Evolutionary conservation across 2,113 vertebrate species (phyloP).

Genomic region (Sylvilagus bachmani): DNA sequence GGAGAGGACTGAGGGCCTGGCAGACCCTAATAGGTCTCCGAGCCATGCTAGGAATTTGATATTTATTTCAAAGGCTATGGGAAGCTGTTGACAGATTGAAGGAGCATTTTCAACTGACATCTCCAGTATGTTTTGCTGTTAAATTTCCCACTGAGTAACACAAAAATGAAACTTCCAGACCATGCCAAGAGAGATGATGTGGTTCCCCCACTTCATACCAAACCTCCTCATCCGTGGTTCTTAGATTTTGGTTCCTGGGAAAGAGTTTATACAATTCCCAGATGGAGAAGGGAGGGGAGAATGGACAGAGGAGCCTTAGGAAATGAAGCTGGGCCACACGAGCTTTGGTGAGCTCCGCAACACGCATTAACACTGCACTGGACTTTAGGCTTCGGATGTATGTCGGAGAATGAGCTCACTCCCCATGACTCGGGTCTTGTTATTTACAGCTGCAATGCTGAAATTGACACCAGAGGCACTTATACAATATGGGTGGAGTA

Average conservation of each 20-base stretch:
- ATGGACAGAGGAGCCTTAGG: conserved; percentile 34
- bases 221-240: conserved; percentile 1
- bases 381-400: conserved; percentile 68
- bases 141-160: conserved; percentile 24
- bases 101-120: conserved; percentile 20
- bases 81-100: conserved; percentile 33
- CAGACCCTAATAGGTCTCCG: not conserved
- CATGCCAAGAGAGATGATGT: conserved; percentile 6
- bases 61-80: conserved; percentile 40
- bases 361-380: conserved; percentile 25
- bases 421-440: conserved; percentile 62
- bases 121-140: conserved; percentile 17
- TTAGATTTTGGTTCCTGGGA: conserved; percentile 57
- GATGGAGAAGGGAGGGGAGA: conserved; percentile 50
- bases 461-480: conserved; percentile 48
- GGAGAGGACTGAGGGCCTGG: not conserved
- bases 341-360: conserved; percentile 60
- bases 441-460: conserved; percentile 70
- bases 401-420: conserved; percentile 67
- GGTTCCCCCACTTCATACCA: not conserved
- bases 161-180: conserved; percentile 53
- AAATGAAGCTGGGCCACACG: conserved; percentile 25
- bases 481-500: conserved; percentile 62
- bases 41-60: not conserved
- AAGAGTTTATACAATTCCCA: conserved; percentile 47